A percentile compares a stretch with the other conserved stretches of the same genome.
Evolutionary conservation across 2,888 invertebrate species (phyloP).

Genomic region (Muscina levida): DNA sequence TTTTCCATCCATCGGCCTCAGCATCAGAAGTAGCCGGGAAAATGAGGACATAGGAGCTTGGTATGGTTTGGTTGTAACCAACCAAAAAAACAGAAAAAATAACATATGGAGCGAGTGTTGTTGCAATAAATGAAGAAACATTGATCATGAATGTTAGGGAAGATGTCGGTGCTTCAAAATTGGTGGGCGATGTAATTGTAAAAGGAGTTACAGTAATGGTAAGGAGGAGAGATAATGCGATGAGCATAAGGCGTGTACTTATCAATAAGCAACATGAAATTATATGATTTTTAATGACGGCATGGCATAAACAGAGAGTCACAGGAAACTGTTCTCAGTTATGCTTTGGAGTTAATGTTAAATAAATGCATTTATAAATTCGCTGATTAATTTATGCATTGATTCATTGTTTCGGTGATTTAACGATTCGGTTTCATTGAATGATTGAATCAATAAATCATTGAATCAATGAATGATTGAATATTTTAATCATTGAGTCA

Average conservation of each 20-base stretch:
- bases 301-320: no score
- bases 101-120: constrained; percentile 26
- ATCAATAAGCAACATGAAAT: constrained; percentile 47
- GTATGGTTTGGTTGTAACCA: constrained; percentile 40
- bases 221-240: not conserved
- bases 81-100: constrained; percentile 38
- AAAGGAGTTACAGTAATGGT: not conserved
- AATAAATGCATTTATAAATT: not conserved
- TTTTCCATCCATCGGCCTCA: constrained; percentile 27
- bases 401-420: not conserved
- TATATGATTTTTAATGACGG: no score
- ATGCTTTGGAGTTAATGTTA: no score
- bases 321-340: no score
- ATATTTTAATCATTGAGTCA: not conserved
- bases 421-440: no score
- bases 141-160: not conserved
- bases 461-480: not conserved
- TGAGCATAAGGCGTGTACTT: constrained; percentile 54
- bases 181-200: no score
- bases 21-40: no score
- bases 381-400: not conserved
- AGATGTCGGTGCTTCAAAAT: no score
- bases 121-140: constrained; percentile 16
- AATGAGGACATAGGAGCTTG: not conserved
- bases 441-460: not conserved